phyloP scores from a whole-genome alignment of 2,888 invertebrate species.

The Amphiduros pacificus region DNA sequence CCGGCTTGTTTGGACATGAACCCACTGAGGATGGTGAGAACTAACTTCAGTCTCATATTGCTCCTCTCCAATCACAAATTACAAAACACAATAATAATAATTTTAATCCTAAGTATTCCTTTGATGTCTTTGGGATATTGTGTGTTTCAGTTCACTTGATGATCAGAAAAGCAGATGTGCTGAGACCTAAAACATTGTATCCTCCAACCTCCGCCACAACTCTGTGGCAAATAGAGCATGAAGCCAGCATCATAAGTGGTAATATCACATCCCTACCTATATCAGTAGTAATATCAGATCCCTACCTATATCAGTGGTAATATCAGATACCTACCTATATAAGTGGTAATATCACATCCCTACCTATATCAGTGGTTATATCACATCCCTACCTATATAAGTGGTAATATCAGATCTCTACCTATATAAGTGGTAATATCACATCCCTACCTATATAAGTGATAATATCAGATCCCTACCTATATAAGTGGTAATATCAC shows the following conservation, averaged over 20 bases:
- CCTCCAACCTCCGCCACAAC: constrained; percentile 18
- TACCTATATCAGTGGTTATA: too few species aligned
- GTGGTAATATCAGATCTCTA: too few species aligned
- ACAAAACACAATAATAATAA: not conserved
- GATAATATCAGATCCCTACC: too few species aligned
- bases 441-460: too few species aligned
- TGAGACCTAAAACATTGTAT: constrained; percentile 27
- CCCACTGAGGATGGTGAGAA: constrained; percentile 18
- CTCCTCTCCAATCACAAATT: not conserved
- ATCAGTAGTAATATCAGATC: too few species aligned
- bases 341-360: constrained; percentile 16
- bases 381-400: too few species aligned
- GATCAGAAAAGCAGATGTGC: constrained; percentile 20
- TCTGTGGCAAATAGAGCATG: constrained; percentile 31
- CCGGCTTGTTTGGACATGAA: constrained; percentile 22
- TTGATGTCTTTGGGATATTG: not conserved
- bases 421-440: constrained; percentile 24
- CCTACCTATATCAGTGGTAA: too few species aligned
- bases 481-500: too few species aligned
- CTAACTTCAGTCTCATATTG: not conserved
- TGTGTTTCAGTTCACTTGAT: constrained; percentile 27
- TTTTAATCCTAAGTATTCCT: not conserved
- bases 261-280: not conserved
- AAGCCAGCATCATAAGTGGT: constrained; percentile 23
- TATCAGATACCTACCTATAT: too few species aligned